Percentiles rank a stretch among this genome's conserved stretches.
These are phyloP conservation scores for Pseudorasbora parva DNA, from an alignment of 2,113 vertebrate genomes.

Conservation along the genomic window DNA sequence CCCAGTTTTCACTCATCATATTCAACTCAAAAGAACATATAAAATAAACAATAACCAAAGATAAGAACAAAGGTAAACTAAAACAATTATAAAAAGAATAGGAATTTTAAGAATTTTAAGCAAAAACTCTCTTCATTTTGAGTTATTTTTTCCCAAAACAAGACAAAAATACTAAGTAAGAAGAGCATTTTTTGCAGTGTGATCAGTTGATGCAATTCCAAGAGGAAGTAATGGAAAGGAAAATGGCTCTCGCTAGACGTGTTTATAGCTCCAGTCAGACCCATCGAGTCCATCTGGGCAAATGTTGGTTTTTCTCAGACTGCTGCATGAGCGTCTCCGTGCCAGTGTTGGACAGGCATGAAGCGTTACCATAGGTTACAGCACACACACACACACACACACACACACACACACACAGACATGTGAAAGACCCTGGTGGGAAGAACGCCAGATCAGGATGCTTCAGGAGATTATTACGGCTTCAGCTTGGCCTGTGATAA, in stretches of 20 bases:
- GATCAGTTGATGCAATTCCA: background rate
- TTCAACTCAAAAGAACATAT: no score
- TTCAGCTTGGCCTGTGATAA: slow-evolving; percentile 43
- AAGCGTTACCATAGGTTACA: slow-evolving; percentile 46
- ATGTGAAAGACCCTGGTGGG: slow-evolving; percentile 20
- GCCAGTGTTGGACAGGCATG: slow-evolving; percentile 45
- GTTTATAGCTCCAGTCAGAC: slow-evolving; percentile 8
- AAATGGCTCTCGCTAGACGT: background rate
- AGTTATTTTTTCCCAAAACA: no score
- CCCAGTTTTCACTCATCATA: no score
- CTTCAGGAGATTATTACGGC: slow-evolving; percentile 49
- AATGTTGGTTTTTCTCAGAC: slow-evolving; percentile 44
- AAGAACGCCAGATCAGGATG: slow-evolving; percentile 46
- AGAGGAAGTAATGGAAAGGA: background rate
- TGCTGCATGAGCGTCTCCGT: slow-evolving; percentile 18
- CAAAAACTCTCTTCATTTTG: no score
- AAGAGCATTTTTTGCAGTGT: no score
- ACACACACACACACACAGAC: slow-evolving; percentile 36
- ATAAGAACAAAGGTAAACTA: no score
- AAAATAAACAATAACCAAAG: no score
- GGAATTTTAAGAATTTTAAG: no score
- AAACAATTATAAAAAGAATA: no score
- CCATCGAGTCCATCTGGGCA: slow-evolving; percentile 19
- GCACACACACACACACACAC: slow-evolving; percentile 34
- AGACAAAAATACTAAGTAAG: no score